Base-by-base conservation (phyloP, 2,888 invertebrate genomes). In the Calameuta idolon region DNA sequence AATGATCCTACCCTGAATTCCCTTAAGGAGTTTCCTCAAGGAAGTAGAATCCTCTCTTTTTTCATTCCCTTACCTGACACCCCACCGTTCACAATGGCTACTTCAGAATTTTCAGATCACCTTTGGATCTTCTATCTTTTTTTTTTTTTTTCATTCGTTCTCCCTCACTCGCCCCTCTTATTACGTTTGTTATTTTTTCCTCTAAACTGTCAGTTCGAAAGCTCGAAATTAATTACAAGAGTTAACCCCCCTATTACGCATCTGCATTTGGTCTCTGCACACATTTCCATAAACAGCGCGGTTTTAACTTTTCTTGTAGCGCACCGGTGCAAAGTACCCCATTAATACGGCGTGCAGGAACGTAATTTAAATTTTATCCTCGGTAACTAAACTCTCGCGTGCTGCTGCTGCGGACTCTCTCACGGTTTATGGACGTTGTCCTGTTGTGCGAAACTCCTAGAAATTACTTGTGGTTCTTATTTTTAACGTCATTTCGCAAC, bases 401-500 rank as follows among this genome's bases (percentile, higher is more conserved):
- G 55, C 2, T 23, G 55, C 23, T 15, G 15, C 23, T 55, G 23
- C 55, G 4, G 55, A 23, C 74, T 15, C 69, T 33, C 30, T 73
- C 68, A 34, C 35, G 40, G 69, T 80, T 79, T 78, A 79, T 79
- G 73, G 76, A 80, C 73, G 76, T 75, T 76, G 23, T 23, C 55
- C 55, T 55, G 55, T 23, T 23, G 76, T 75, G 73, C 74, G 79
- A 75, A 78, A 71, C 74, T 77, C 75, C 37, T 77, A 55, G 76
- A 79, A 80, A 79, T 80, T 76, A 79, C 77, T 75, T 68, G 80
- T 75, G 34, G 76, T 79, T 80, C 77, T 79, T 80, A 80, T 80
- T 80, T 80, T 80, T 74, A 79, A 79, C 77, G 76, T 80, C 75
- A 75, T 37, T 34, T 9, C 55, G 23, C 23, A 55, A 9, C 55